Base-by-base conservation (phyloP, 2,113 vertebrate genomes). In the Oostethus manadensis region DNA sequence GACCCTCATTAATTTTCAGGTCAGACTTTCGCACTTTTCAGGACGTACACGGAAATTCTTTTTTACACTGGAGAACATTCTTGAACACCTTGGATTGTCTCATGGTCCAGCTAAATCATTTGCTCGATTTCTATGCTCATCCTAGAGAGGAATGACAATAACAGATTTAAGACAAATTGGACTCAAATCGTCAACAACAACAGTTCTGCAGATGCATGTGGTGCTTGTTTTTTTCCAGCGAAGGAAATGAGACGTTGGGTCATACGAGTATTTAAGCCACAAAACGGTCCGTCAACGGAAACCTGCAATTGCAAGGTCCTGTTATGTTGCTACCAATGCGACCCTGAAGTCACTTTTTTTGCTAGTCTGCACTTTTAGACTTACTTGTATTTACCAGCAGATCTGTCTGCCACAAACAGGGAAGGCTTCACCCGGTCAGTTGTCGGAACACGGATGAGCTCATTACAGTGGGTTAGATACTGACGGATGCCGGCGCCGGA, bases 341-440 rank as follows among this genome's bases (percentile, higher is more conserved):
- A 33, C 29, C 29, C 8, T 33, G 29, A 87, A 76, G 89, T 84
- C 86, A 77, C 91, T 89, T 81, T 89, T 76, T 64, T 86, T 22
- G 81, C 75, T 54, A 21, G 33, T 73, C 58, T 47, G 70, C 75
- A 79, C 68, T n/a, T 53, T 29, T 17, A 10, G 23, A 11, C 56
- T 59, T 45, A 56, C 15, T 38, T 47, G 1, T 47, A 18, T 68
- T 66, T 53, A 60, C 62, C 50, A 78, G 68, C 66, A 59, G 44
- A 56, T 64, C 44, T 57, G 69, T 46, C 51, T 33, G 64, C 47
- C 55, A 56, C 35, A 58, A 62, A 45, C n/a, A 53, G 21, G 38
- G 10, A 55, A 51, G 38, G 47, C 46, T 22, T 54, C 57, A 60
- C 45, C n/a, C 53, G 20, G 35, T 21, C 29, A 69, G 58, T 53